Evolutionary conservation across 2,888 invertebrate species (phyloP), one percentile per base, ranked within the genome.

Genomic region (Plemyria rubiginata): DNA sequence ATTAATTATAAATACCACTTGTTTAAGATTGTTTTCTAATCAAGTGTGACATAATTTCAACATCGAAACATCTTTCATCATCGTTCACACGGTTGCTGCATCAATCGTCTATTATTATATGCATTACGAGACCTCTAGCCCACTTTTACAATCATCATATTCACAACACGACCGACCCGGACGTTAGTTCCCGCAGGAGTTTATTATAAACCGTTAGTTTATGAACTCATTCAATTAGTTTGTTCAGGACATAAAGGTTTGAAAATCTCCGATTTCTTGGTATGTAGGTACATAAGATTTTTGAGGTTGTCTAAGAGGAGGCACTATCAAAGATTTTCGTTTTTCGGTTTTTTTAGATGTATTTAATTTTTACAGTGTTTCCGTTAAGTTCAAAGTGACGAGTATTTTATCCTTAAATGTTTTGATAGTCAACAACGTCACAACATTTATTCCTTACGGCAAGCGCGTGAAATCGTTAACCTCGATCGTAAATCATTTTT

Each of bases 401-500:
- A 54, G 58, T 61, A 53, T 49, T 29, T n/a, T 36, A 36, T 50
- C 45, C 13, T 45, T 9, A 11, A 16, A 45, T 45, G 15, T 45
- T 45, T 45, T 45, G 16, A 45, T 45, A 45, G 32, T 9, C 36
- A 8, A 54, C 36, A 54, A 70, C 67, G 73, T 62, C 66, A 71
- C 66, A 46, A 56, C 57, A 60, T 71, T 71, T 72, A 65, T 74
- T 70, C 63, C 22, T 63, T 70, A 65, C 57, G 65, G 65, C 66
- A 68, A 75, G 73, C 70, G 59, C 55, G 64, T 70, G 71, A 72
- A 73, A 71, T 64, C 70, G 71, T 79, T 77, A 79, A 80, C 74
- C 73, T 70, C 66, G 60, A 71, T 66, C 70, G 67, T 81, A 82
- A 81, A 80, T 81, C 79, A 81, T 80, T 71, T 73, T 68, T 64